Conservation (phyloP, 2,888 invertebrate species). For the Harpagoxenus sublaevis region DNA sequence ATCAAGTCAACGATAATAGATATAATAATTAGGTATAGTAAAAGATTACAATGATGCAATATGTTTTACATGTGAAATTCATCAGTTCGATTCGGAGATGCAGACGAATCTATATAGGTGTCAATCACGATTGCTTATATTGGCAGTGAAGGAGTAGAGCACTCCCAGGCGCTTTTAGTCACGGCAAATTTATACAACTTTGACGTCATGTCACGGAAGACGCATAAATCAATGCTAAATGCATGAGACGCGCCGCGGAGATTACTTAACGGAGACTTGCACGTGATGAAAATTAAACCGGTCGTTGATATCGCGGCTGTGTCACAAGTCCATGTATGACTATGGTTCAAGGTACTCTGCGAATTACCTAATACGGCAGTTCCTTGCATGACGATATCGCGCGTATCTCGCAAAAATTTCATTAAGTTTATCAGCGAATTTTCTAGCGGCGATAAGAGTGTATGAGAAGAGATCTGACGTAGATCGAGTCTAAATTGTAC, state of each 20-base stretch:
- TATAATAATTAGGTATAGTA: no score
- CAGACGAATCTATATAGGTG: not conserved
- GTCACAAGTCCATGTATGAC: not conserved
- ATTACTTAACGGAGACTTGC: not conserved
- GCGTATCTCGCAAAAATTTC: slow-evolving; percentile 22
- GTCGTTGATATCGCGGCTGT: slow-evolving; percentile 6
- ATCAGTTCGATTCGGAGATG: not conserved
- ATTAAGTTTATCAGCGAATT: slow-evolving; percentile 1
- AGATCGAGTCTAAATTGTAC: not conserved
- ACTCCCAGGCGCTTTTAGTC: not conserved
- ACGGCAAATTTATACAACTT: slow-evolving; percentile 27
- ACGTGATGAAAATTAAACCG: slow-evolving; percentile 27
- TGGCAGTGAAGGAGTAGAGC: not conserved
- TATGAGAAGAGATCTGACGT: not conserved
- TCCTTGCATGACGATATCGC: not conserved
- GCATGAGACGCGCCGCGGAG: not conserved
- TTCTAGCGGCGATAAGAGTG: not conserved
- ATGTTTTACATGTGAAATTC: not conserved
- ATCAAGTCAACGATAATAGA: not conserved
- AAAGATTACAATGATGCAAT: not conserved
- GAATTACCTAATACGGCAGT: slow-evolving; percentile 15
- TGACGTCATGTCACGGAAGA: not conserved
- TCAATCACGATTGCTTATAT: not conserved
- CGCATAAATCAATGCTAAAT: not conserved
- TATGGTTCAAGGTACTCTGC: slow-evolving; percentile 9